Conservation (phyloP, 2,113 vertebrate genomes). For the Chaetodon trifascialis region DNA sequence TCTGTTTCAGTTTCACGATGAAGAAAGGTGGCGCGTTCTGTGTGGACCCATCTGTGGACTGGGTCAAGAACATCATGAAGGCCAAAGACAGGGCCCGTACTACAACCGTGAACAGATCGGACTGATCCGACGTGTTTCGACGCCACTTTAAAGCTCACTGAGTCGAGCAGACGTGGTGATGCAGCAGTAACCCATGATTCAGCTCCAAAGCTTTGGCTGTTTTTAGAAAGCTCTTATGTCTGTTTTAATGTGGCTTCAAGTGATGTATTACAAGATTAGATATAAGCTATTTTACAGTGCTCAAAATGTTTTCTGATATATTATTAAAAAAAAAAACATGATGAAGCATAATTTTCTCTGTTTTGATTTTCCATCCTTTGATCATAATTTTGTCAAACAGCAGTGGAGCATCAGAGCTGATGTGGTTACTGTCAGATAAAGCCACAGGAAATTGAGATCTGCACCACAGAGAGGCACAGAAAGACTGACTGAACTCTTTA, state of each 20-base stretch:
- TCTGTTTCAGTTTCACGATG: slow-evolving; percentile 46
- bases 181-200: not conserved
- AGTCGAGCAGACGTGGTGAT: not conserved
- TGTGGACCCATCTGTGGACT: fast-evolving
- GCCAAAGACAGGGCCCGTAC: fast-evolving
- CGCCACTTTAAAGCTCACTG: not conserved
- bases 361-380: not conserved
- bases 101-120: not conserved
- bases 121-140: not conserved
- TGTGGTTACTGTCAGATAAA: slow-evolving; percentile 25
- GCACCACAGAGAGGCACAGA: not conserved
- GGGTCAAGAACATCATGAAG: slow-evolving; percentile 29
- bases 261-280: not conserved
- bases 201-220: not conserved
- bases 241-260: not conserved
- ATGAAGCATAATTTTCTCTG: not conserved
- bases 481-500: not conserved
- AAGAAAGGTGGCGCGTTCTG: fast-evolving
- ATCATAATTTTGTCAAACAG: too few species aligned
- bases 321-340: not conserved
- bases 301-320: not conserved
- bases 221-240: not conserved
- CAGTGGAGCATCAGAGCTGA: not conserved
- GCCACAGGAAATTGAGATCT: slow-evolving; percentile 31
- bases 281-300: not conserved